A percentile compares a stretch with the other conserved stretches of the same genome.
These are phyloP conservation scores for Crocuta crocuta DNA, from an alignment of 2,113 vertebrate species.

Conservation along the genomic window DNA sequence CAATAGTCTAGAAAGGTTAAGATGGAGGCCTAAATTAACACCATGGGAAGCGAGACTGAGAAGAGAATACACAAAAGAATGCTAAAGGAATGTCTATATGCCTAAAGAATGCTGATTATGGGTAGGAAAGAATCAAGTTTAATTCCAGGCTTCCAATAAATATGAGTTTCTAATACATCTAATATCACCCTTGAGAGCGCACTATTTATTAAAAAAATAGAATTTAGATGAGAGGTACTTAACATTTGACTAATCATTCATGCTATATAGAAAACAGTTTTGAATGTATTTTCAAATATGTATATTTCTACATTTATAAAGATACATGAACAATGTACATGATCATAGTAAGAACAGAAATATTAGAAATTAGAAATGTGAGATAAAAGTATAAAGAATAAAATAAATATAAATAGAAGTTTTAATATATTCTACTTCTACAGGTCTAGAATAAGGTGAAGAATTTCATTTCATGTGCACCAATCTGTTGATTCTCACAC, in stretches of 20 bases:
- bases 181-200: neutral
- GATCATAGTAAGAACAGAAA: neutral
- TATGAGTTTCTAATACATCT: neutral
- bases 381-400: neutral
- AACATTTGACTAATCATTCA: neutral
- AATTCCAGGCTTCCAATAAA: neutral
- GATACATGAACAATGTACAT: neutral
- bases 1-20: neutral
- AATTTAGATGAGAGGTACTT: neutral
- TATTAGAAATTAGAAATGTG: neutral
- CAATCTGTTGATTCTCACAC: neutral
- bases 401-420: neutral
- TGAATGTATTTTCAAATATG: neutral
- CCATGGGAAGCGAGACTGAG: neutral
- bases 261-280: neutral
- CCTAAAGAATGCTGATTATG: neutral
- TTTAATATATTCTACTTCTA: neutral
- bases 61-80: neutral
- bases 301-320: neutral
- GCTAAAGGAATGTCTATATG: neutral
- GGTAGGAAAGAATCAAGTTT: neutral
- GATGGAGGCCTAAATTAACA: neutral
- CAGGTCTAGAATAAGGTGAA: neutral
- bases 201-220: neutral
- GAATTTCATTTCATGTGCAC: neutral